phyloP scores from a whole-genome alignment of 2,797 vertebrate species.

The Chromis chromis region DNA sequence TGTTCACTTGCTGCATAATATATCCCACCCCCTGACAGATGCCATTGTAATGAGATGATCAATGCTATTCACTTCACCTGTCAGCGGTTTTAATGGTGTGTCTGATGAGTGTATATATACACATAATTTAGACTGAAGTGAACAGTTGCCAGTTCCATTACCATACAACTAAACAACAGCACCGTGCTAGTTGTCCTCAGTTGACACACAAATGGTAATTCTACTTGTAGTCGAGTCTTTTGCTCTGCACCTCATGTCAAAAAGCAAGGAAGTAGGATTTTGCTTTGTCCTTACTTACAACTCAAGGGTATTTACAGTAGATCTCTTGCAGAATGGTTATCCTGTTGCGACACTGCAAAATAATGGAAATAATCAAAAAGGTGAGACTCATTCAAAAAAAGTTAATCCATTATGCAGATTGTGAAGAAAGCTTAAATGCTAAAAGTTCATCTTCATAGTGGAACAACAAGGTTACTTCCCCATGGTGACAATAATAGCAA shows the following conservation, averaged over 20 bases:
- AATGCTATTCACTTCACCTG: too few relatives aligned
- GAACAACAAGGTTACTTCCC: not conserved
- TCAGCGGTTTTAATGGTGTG: too few relatives aligned
- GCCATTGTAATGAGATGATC: too few relatives aligned
- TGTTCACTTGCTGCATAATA: too few relatives aligned
- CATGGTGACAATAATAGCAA: not conserved
- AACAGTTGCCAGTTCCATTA: not conserved
- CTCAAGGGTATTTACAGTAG: not conserved
- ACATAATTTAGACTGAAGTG: too few relatives aligned
- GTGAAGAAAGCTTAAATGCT: not conserved
- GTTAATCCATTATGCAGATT: not conserved
- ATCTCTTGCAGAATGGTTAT: not conserved
- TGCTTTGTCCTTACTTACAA: too few relatives aligned
- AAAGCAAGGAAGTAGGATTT: not conserved
- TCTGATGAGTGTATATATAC: too few relatives aligned
- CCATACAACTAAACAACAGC: not conserved
- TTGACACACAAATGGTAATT: slow-evolving; percentile 1
- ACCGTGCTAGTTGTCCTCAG: not conserved
- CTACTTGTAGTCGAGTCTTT: not conserved
- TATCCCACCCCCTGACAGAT: too few relatives aligned
- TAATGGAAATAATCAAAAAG: not conserved
- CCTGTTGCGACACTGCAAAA: slow-evolving; percentile 11
- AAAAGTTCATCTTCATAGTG: not conserved
- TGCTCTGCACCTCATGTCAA: not conserved
- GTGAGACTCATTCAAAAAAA: not conserved